Base-by-base conservation (phyloP, 2,113 vertebrate species). In the Eidolon helvum region DNA sequence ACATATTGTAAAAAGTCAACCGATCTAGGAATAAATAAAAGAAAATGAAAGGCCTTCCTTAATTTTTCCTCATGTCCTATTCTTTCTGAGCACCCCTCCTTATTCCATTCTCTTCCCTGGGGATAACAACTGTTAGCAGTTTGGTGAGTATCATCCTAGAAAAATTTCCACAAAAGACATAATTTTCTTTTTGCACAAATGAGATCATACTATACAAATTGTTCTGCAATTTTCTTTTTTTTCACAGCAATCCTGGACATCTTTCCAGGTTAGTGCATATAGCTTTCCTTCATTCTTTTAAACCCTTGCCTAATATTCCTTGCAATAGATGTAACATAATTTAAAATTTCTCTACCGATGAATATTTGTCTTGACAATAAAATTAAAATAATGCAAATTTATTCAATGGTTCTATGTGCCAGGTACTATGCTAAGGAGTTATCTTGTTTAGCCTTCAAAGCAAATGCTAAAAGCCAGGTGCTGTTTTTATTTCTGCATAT, bases 61-160 rank as follows among this genome's bases (percentile, higher is more conserved):
- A 77, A 38, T 40, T 79, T 68, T 43, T 15, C 18, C 22, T 19
- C 43, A 26, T 12, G 22, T 63, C 10, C 35, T 69, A 72, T 21
- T 53, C 38, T 87, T 91, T 59, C 66, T 48, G 35, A 24, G 10
- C 1, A 59, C 16, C 22, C 18, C n/a, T 26, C 55, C 71, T 71
- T 50, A 68, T 35, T 50, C 35, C 6, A 14, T 10, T 50, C n/a
- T 30, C 18, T 68, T 82, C 38, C 19, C 71, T 21, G 65, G 87
- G 83, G 71, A 91, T 89, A 87, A 66, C 71, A 90, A 24, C 59
- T 90, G 48, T 79, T 87, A 83, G 69, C 45, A 79, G n/a, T 97
- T 71, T 79, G 22, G 19, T 85, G 48, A 74, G 15, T 77, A 45
- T 83, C 48, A 87, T 74, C 82, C 75, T 87, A 80, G 33, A 95